Evolutionary conservation across 2,797 vertebrate species (phyloP).

Genomic region (Galagoides demidoff): DNA sequence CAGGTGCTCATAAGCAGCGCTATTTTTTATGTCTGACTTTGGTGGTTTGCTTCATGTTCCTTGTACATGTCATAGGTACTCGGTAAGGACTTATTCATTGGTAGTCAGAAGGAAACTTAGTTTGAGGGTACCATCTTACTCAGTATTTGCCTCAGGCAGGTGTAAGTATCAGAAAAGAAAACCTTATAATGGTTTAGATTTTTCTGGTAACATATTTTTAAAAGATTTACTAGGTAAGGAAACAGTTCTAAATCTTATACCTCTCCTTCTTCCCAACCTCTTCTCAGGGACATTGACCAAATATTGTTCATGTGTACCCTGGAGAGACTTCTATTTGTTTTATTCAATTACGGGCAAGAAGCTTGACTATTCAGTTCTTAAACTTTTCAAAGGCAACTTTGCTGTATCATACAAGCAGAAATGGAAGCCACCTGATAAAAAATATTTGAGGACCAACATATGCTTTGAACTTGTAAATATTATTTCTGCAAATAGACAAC

Average conservation of each 20-base stretch:
- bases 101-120: not conserved
- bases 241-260: conserved; percentile 2
- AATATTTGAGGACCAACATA: not conserved
- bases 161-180: conserved; percentile 24
- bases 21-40: not conserved
- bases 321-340: conserved; percentile 23
- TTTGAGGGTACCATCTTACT: not conserved
- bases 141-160: conserved; percentile 12
- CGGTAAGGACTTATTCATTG: not conserved
- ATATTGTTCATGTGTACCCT: not conserved
- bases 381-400: conserved; percentile 8
- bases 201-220: not conserved
- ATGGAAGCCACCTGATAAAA: not conserved
- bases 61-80: not conserved
- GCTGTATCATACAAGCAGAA: conserved; percentile 1
- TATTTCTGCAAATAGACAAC: conserved; percentile 36
- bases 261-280: not conserved
- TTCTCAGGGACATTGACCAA: not conserved
- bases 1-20: conserved; percentile 90
- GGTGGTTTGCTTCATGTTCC: not conserved
- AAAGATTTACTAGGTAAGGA: conserved; percentile 32
- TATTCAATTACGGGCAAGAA: conserved; percentile 25
- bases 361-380: not conserved
- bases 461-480: conserved; percentile 38
- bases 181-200: not conserved